Conservation (phyloP, 2,888 invertebrate species). For the Salticus scenicus region DNA sequence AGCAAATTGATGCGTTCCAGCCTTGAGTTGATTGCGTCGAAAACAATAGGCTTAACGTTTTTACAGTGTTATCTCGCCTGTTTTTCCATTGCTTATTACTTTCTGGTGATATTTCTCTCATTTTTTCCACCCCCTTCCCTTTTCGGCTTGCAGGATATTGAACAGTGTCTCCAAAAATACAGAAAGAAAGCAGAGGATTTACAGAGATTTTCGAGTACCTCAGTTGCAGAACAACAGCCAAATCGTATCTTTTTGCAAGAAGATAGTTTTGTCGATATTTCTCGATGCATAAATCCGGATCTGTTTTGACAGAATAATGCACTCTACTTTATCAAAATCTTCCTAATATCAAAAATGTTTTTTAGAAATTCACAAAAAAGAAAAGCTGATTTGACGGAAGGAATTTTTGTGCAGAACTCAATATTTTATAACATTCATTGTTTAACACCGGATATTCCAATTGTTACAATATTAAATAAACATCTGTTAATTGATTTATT, state of each 20-base stretch:
- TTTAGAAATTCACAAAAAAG: neutral
- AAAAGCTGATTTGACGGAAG: too few relatives aligned
- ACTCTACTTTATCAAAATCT: neutral
- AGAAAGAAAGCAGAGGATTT: conserved; percentile 35
- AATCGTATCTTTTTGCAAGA: neutral
- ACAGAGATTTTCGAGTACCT: conserved; percentile 3
- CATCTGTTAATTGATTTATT: too few relatives aligned
- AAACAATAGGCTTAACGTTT: conserved; percentile 69
- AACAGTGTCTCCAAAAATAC: neutral
- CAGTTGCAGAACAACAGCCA: neutral
- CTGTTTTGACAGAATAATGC: conserved; percentile 11
- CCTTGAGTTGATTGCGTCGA: conserved; percentile 50
- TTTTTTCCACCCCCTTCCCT: conserved; percentile 22
- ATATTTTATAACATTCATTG: too few relatives aligned
- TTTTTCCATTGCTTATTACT: conserved; percentile 31
- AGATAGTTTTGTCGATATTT: conserved; percentile 4
- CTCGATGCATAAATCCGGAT: neutral
- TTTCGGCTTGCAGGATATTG: conserved; percentile 50
- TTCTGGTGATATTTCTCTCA: neutral
- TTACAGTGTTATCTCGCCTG: conserved; percentile 35
- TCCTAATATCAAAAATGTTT: neutral
- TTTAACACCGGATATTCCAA: too few relatives aligned
- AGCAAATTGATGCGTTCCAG: conserved; percentile 53
- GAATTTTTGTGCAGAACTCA: too few relatives aligned
- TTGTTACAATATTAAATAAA: too few relatives aligned